Evolutionary conservation across 2,113 vertebrate species (phyloP), one percentile per base, ranked within the genome.

Genomic region (Hippocampus abdominalis): DNA sequence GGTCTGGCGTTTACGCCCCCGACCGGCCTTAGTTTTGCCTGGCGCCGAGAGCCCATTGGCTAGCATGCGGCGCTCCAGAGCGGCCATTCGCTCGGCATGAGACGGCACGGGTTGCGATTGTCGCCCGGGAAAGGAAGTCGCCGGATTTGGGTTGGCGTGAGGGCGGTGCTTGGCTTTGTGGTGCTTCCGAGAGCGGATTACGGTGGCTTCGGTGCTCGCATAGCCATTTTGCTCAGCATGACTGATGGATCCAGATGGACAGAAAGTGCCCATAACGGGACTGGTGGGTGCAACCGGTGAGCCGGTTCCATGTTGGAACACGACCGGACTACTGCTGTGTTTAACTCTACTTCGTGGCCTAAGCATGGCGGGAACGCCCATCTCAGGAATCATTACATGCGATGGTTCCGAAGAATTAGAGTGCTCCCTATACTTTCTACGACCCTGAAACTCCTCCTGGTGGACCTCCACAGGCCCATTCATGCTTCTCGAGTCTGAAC

Each of bases 161-260:
- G 92, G 92, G n/a, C 87, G 92, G 66, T 93, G 94, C 4, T 72
- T 88, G 1, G 68, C 68, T 71, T 86, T 87, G 3, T 86, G 85
- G 3, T 81, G 78, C 68, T 87, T 93, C 54, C 90, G 91, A 42
- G 84, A 67, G 48, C 81, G 86, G 8, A 88, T 91, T n/a, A 80
- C 84, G 48, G 77, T 16, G 0, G 94, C 90, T 42, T 94, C 94
- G 36, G 74, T 87, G 15, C 79, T 89, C 46, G 89, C 65, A 27
- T 88, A 90, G 68, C 94, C 93, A 0, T 95, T 96, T 76, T 95
- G 94, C 16, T 93, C 92, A 36, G 89, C 69, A 46, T 92, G 91
- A 67, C 89, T 84, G 64, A 92, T 88, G 65, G 91, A 92, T 56
- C 90, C 83, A 1, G 87, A 80, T 68, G 91, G 93, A 27, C 90